phyloP scores from a whole-genome alignment of 2,113 vertebrate genomes.

The Actinemys pallida region DNA sequence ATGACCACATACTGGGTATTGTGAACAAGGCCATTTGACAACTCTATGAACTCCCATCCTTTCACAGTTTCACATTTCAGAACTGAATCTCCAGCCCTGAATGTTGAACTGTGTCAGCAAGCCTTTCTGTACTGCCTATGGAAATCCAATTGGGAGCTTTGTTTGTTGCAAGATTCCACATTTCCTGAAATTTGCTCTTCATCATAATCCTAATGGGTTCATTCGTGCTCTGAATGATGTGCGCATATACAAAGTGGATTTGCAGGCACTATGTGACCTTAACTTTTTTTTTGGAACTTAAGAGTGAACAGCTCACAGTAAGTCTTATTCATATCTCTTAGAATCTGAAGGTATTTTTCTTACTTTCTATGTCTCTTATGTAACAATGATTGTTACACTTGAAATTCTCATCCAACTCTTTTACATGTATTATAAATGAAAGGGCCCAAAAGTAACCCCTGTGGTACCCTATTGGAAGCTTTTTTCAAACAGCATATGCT shows the following conservation, averaged over 20 bases:
- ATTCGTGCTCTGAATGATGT: not conserved
- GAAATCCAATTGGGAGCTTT: not conserved
- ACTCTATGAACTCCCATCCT: not conserved
- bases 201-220: not conserved
- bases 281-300: not conserved
- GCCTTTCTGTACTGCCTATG: not conserved
- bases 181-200: not conserved
- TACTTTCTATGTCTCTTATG: not conserved
- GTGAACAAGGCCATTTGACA: not conserved
- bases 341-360: not conserved
- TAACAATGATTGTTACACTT: not conserved
- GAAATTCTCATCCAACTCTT: not conserved
- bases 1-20: not conserved
- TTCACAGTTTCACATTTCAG: not conserved
- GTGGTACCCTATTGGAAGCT: not conserved
- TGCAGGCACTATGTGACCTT: not conserved
- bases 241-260: not conserved
- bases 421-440: not conserved
- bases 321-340: not conserved
- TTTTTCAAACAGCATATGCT: not conserved
- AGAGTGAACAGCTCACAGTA: not conserved
- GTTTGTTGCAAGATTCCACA: rapidly evolving
- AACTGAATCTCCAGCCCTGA: not conserved
- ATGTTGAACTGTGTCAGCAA: not conserved
- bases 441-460: conserved; percentile 30